Base-by-base conservation (phyloP, 2,888 invertebrate species). In the Pharmacophagus antenor region DNA sequence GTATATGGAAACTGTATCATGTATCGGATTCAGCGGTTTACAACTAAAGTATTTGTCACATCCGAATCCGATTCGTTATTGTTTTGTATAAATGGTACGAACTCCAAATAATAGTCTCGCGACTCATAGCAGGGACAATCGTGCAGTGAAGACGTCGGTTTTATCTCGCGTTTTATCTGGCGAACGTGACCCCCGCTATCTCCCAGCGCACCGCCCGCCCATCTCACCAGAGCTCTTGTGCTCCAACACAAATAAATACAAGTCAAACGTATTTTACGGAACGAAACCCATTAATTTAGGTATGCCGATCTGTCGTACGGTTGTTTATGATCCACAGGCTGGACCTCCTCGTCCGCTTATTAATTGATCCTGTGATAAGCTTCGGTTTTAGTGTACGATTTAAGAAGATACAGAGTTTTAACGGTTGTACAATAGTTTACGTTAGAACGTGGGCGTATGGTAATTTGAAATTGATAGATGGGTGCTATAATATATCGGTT, bases 141-240 rank as follows among this genome's bases (percentile, higher is more conserved):
- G 82, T 70, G 71, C 72, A 74, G 77, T 80, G 83, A 84, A 85
- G 83, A 82, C 77, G 82, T 69, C 67, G 65, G 66, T 65, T 71
- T 85, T 90, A 90, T 89, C 89, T 79, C 44, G 20, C 51, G 69
- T 72, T 77, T 86, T 89, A 89, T 89, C 90, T 84, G 63, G 68
- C 73, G 83, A 84, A 86, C 88, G 88, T 86, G 90, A 89, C 89
- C 89, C n/a, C 81, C 79, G 67, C 81, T 89, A 88, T 89, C 89
- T 69, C 54, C 56, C 59, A 73, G 73, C 73, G 63, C 76, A 68
- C 80, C 82, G 82, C 84, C 87, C 85, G 83, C 85, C 85, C 87
- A 84, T 84, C 84, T 79, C 77, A 75, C 79, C 73, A 63, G 64
- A 63, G 64, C 65, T 64, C 67, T 67, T 63, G 44, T 54, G 62